Conservation (phyloP, 2,797 vertebrate species). For the Chromis chromis region DNA sequence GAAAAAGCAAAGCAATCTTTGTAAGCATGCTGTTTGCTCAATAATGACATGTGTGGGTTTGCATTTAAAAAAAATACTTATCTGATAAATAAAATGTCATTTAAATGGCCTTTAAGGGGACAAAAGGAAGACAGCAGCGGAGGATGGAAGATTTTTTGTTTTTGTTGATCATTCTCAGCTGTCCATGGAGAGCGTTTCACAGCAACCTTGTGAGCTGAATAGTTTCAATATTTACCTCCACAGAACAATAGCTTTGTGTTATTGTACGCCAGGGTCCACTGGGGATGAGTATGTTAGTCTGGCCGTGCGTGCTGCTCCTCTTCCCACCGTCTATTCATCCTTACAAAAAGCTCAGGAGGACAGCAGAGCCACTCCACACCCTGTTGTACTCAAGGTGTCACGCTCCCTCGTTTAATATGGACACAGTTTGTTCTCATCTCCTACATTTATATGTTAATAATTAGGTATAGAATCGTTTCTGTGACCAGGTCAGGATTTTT, state of each 20-base stretch:
- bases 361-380: background rate
- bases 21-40: background rate
- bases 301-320: constrained; percentile 24
- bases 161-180: background rate
- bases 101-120: background rate
- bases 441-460: no score
- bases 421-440: background rate
- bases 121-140: background rate
- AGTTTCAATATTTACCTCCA: constrained; percentile 69
- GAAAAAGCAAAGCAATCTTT: background rate
- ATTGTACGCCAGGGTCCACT: constrained; percentile 36
- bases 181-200: constrained; percentile 35
- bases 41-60: background rate
- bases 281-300: constrained; percentile 26
- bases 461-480: background rate
- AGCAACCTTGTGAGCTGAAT: constrained; percentile 54
- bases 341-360: constrained; percentile 10
- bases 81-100: background rate
- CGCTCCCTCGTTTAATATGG: background rate
- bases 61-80: no score
- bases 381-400: background rate
- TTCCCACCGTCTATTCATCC: constrained; percentile 21
- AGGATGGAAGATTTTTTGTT: background rate
- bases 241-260: constrained; percentile 60
- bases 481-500: background rate